These are phyloP conservation scores for Drosophila borealis DNA, from an alignment of 2,888 invertebrate genomes.

Conservation along the genomic window DNA sequence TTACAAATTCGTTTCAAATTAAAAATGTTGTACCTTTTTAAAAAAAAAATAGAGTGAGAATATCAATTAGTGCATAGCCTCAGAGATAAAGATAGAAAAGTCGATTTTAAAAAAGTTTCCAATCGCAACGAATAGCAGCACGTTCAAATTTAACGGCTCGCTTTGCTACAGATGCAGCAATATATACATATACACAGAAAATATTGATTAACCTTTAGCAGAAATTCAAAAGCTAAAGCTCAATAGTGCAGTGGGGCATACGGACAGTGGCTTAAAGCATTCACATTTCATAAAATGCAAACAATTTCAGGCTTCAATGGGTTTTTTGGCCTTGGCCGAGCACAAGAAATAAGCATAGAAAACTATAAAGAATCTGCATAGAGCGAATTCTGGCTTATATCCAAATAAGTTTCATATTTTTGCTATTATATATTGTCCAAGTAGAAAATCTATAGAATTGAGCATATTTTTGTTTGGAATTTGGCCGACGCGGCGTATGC, in stretches of 20 bases:
- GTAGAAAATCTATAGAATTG: constrained; percentile 22
- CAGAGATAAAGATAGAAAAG: neutral
- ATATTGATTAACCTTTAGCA: constrained; percentile 17
- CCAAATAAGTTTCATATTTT: constrained; percentile 27
- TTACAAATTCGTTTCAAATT: constrained; percentile 3
- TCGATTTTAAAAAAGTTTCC: neutral
- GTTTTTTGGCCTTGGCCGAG: constrained; percentile 35
- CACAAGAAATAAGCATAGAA: constrained; percentile 5
- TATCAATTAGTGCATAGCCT: constrained; percentile 3
- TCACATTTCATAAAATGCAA: constrained; percentile 31
- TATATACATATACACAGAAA: constrained; percentile 1
- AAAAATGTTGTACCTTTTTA: neutral
- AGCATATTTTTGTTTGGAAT: constrained; percentile 22
- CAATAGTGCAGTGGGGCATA: constrained; percentile 28
- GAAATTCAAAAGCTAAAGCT: constrained; percentile 11
- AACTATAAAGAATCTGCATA: constrained; percentile 5
- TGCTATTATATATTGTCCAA: constrained; percentile 12
- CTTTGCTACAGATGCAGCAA: neutral
- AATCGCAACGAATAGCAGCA: neutral
- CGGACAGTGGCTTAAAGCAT: constrained; percentile 3
- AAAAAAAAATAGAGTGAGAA: neutral
- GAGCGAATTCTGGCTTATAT: constrained; percentile 30
- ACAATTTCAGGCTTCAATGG: constrained; percentile 46
- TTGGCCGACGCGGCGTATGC: constrained; percentile 44
- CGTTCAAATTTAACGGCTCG: neutral